These are phyloP conservation scores for Turdus rufiventris DNA, from an alignment of 2,113 vertebrate genomes.

Conservation along the genomic window DNA sequence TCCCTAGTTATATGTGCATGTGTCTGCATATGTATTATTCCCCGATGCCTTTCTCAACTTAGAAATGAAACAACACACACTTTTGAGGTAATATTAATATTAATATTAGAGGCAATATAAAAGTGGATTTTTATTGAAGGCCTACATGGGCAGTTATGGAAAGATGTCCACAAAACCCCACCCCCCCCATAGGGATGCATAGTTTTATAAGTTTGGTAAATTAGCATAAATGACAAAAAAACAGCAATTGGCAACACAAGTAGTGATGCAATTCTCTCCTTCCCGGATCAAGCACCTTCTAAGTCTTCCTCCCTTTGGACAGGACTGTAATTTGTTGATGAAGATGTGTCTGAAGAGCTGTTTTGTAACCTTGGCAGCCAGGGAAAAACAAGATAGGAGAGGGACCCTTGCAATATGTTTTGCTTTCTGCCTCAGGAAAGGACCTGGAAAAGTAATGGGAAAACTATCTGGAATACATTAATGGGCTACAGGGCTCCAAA, in stretches of 20 bases:
- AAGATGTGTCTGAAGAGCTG: neutral
- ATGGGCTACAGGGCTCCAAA: neutral
- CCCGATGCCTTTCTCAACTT: neutral
- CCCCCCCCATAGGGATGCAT: no score
- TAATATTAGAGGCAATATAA: neutral
- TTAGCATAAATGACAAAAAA: neutral
- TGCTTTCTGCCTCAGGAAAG: neutral
- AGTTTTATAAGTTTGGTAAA: neutral
- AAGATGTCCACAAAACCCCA: neutral
- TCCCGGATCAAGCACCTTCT: neutral
- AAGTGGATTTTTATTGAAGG: neutral
- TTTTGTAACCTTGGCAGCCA: neutral
- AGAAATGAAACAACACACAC: neutral
- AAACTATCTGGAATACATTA: neutral
- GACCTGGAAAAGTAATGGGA: neutral
- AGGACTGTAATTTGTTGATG: neutral
- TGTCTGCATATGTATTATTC: rapidly evolving
- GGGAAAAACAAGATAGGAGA: neutral
- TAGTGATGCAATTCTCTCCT: neutral
- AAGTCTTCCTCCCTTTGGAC: neutral
- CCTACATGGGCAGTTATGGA: neutral
- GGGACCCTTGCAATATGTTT: neutral
- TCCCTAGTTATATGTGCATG: rapidly evolving
- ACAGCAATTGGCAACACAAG: neutral
- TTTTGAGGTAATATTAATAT: neutral